These are phyloP conservation scores for Prinia subflava DNA, from an alignment of 2,113 vertebrate species.

Conservation along the genomic window DNA sequence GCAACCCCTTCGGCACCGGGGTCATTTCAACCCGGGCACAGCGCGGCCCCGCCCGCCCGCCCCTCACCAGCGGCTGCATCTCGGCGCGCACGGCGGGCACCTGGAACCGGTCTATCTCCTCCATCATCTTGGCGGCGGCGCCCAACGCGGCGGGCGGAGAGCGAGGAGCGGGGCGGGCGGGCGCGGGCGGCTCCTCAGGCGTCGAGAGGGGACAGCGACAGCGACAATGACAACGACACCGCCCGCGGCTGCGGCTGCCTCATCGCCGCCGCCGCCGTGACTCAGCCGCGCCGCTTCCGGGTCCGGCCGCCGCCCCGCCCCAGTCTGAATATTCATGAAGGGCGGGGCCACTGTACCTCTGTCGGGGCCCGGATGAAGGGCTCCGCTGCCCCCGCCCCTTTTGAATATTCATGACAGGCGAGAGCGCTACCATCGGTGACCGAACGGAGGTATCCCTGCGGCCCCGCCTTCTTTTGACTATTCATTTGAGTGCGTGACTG, in stretches of 20 bases:
- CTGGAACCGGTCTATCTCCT: slow-evolving; percentile 94
- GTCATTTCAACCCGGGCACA: not conserved
- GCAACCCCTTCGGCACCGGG: not conserved
- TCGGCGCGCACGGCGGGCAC: slow-evolving; percentile 91
- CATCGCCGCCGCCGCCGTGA: slow-evolving; percentile 60
- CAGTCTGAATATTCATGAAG: not conserved
- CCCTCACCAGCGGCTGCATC: slow-evolving; percentile 91
- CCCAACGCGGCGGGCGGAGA: not conserved
- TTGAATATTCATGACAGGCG: not conserved
- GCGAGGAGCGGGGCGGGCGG: not conserved
- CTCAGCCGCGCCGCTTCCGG: not conserved
- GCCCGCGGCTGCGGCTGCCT: slow-evolving; percentile 53
- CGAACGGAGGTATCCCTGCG: rapidly evolving
- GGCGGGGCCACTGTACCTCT: rapidly evolving
- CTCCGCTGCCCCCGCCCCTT: rapidly evolving
- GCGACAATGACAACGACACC: not conserved
- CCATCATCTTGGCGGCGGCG: slow-evolving; percentile 86
- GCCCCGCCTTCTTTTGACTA: not conserved
- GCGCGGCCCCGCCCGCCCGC: slow-evolving; percentile 34
- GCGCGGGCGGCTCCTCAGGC: slow-evolving; percentile 28
- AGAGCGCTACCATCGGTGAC: not conserved
- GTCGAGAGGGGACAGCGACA: not conserved
- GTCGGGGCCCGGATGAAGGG: not conserved
- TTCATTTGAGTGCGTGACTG: rapidly evolving
- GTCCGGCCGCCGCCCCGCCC: not conserved